phyloP scores from a whole-genome alignment of 2,113 vertebrate genomes.

The Sisor rabdophorus region DNA sequence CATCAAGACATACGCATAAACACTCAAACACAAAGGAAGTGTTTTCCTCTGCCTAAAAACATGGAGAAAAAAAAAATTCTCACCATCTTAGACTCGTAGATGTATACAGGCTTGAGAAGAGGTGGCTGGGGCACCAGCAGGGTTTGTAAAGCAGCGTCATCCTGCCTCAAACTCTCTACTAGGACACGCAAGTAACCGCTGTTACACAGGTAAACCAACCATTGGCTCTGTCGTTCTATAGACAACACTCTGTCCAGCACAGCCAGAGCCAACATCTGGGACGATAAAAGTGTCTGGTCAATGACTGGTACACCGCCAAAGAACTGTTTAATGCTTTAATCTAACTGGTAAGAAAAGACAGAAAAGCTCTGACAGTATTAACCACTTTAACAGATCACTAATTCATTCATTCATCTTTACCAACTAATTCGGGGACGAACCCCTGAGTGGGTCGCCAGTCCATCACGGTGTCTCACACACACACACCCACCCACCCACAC shows the following conservation, averaged over 20 bases:
- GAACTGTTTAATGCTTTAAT: background rate
- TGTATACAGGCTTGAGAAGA: slow-evolving; percentile 89
- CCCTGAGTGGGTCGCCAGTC: too few species aligned
- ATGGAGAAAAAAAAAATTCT: slow-evolving; percentile 24
- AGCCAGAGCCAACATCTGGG: slow-evolving; percentile 91
- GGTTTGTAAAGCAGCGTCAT: slow-evolving; percentile 83
- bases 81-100: slow-evolving; percentile 98
- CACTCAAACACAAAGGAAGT: background rate
- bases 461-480: too few species aligned
- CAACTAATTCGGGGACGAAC: too few species aligned
- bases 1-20: background rate
- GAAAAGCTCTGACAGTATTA: background rate
- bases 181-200: slow-evolving; percentile 94
- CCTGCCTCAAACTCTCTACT: slow-evolving; percentile 88
- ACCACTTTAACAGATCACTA: too few species aligned
- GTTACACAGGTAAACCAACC: slow-evolving; percentile 90
- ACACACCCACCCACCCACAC: too few species aligned
- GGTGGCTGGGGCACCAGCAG: slow-evolving; percentile 87
- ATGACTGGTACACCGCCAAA: background rate
- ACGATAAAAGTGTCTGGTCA: background rate
- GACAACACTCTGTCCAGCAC: slow-evolving; percentile 86
- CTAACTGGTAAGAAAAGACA: background rate
- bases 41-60: background rate
- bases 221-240: slow-evolving; percentile 91
- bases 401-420: too few species aligned